Percentiles rank a stretch among this genome's conserved stretches.
Evolutionary conservation across 2,888 invertebrate species (phyloP).

Genomic region (Synanthedon tipuliformis): DNA sequence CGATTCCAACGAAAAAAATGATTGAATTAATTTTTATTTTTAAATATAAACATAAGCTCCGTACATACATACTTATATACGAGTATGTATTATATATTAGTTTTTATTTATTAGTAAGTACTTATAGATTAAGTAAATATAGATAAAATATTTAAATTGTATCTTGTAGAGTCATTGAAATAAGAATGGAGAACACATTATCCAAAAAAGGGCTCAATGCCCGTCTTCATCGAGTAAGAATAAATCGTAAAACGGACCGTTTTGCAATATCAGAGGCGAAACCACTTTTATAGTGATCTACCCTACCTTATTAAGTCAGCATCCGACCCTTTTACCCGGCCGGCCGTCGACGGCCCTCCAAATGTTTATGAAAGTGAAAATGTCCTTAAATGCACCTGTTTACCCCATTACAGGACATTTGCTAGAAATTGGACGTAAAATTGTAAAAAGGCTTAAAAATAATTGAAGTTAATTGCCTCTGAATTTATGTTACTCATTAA

Average conservation of each 20-base stretch:
- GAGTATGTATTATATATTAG: too few species aligned
- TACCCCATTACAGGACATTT: constrained; percentile 26
- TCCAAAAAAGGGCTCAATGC: constrained; percentile 12
- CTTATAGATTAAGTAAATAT: too few species aligned
- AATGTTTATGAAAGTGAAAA: constrained; percentile 50
- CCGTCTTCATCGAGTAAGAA: constrained; percentile 25
- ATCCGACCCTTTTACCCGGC: constrained; percentile 32
- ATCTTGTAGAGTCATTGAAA: not conserved
- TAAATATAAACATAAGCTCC: too few species aligned
- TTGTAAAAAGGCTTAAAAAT: constrained; percentile 14
- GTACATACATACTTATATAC: too few species aligned
- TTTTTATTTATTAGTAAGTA: too few species aligned
- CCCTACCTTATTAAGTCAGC: constrained; percentile 49
- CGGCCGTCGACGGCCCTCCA: constrained; percentile 23
- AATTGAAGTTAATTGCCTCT: constrained; percentile 25
- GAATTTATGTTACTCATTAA: constrained; percentile 22
- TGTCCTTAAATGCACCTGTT: constrained; percentile 53
- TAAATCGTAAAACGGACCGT: constrained; percentile 35
- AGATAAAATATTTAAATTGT: not conserved
- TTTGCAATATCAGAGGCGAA: constrained; percentile 36
- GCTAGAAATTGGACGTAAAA: constrained; percentile 23
- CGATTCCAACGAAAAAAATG: too few species aligned
- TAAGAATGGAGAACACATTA: not conserved
- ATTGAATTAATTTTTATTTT: too few species aligned
- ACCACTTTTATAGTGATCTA: constrained; percentile 45